Evolutionary conservation across 2,888 invertebrate species (phyloP), one percentile per base, ranked within the genome.

Genomic region (Mythimna ferrago): DNA sequence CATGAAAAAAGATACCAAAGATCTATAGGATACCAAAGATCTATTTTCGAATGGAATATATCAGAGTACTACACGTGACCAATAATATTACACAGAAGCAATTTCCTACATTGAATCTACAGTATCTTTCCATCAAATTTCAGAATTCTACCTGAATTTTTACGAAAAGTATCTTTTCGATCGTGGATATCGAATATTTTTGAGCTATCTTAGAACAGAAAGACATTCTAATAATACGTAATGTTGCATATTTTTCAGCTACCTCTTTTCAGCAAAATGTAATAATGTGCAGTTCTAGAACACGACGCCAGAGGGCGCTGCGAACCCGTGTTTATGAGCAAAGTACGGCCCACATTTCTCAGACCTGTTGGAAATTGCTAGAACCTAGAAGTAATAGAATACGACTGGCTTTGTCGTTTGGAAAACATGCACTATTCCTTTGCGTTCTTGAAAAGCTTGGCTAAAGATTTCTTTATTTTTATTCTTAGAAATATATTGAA

Each of bases 171-270:
- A 65, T 79, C 1, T 32, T 63, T 75, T 53, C 51, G 60, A 67
- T 64, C 35, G 60, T 62, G 66, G 53, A 73, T 73, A 73, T 16
- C 60, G 19, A 66, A 85, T 76, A 69, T 48, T 73, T 44, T 73
- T 44, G 48, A 60, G 19, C 68, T 38, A 21, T 48, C 54, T 19
- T 41, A 57, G 38, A 11, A 21, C 51, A 84, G 78, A 82, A 74
- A 78, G 81, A 61, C 71, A 71, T 62, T 71, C 57, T 58, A 14
- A 72, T 73, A 73, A 71, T 51, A 78, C 71, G 63, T 65, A 76
- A 65, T 76, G 74, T 71, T 78, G 76, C 80, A 86, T 75, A 82
- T 82, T 80, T 84, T 72, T 73, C 61, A 53, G 54, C 78, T 76
- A 65, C 76, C 74, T 14, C 54, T 54, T 67, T 73, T 70, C 70